Evolutionary conservation across 2,113 vertebrate genomes (phyloP), one percentile per base, ranked within the genome.

Genomic region (Toxostoma redivivum): DNA sequence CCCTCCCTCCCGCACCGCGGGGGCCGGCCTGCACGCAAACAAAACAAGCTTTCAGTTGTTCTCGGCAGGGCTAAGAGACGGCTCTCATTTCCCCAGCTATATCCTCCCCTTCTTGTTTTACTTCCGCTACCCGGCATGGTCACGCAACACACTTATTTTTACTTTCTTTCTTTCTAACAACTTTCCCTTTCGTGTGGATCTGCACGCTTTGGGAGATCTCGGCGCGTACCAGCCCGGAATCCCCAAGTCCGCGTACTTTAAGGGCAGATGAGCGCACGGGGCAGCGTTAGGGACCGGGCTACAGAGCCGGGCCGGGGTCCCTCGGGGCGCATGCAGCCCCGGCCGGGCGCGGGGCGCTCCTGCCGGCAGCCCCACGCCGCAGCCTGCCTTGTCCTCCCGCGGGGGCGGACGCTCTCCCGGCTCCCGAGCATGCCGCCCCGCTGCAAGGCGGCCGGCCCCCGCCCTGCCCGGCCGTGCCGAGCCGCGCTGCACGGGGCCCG

Each of bases 231-330:
- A 23, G 24, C 11, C 31, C 37, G 0, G 23, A 10, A 25, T 21
- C 6, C 15, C 15, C 27, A 17, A 12, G 2, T 22, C 5, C 6
- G 16, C 14, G 14, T 7, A 64, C 11, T 62, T 14, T 9, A 5
- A 19, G 1, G 7, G 44, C 25, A 20, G 11, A 20, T 0, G 35
- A 4, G 19, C 24, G 44, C 58, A 0, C 7, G 19, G 19, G 11
- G 16, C 60, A 23, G 38, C 48, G 9, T 1, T 0, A 1, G 33
- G 25, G 13, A 25, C 35, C 4, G 2, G 30, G n/a, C 51, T 12
- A 57, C 38, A 7, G 37, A 35, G 31, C 25, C 8, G 23, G 37
- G 23, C 44, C 24, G 24, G 17, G 66, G 28, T 79, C n/a, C 18
- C 70, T 5, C 3, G 23, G 21, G 57, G 40, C 3, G 23, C 45